phyloP scores from a whole-genome alignment of 2,888 invertebrate species.

The Plusia festucae region DNA sequence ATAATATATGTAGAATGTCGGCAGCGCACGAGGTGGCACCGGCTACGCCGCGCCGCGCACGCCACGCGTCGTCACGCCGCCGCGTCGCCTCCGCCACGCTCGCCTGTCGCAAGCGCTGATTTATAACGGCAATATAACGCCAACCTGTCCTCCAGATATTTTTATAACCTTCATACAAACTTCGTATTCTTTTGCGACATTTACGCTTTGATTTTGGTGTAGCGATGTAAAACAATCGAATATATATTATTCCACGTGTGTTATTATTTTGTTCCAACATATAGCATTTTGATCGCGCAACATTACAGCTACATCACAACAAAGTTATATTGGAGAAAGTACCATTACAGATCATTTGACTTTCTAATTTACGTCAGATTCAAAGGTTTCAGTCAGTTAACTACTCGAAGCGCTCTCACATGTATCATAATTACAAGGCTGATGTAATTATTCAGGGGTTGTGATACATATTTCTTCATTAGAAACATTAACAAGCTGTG shows the following conservation, averaged over 20 bases:
- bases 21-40: constrained; percentile 67
- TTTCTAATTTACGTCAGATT: not conserved
- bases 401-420: not conserved
- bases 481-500: constrained; percentile 23
- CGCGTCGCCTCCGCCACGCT: constrained; percentile 67
- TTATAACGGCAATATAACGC: constrained; percentile 88
- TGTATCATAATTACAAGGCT: not conserved
- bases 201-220: constrained; percentile 68
- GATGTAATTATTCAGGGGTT: constrained; percentile 2
- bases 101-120: constrained; percentile 80
- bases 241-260: constrained; percentile 29
- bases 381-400: not conserved
- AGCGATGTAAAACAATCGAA: constrained; percentile 51
- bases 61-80: constrained; percentile 67
- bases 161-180: constrained; percentile 82
- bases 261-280: constrained; percentile 23
- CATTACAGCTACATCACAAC: too few relatives aligned
- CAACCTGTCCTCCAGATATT: constrained; percentile 86
- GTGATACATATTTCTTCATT: constrained; percentile 6
- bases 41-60: constrained; percentile 64
- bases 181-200: constrained; percentile 71
- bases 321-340: not conserved
- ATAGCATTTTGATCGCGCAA: constrained; percentile 12
- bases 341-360: not conserved
- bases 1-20: constrained; percentile 74